Base-by-base conservation (phyloP, 1,140 invertebrate genomes). In the Anastrepha obliqua region DNA sequence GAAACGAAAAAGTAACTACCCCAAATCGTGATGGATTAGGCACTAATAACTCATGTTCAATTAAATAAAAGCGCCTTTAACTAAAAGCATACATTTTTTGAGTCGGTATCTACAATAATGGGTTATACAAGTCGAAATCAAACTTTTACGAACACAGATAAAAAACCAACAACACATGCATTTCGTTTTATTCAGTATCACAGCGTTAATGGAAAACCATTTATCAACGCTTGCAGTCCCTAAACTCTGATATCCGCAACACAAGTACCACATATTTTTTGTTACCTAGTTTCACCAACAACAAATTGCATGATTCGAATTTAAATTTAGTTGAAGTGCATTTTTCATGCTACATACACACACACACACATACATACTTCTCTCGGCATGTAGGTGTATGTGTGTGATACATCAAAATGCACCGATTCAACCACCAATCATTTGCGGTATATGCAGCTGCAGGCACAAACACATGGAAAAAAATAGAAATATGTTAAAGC, bases 311-410 rank as follows among this genome's bases (percentile, higher is more conserved):
- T 13, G 9, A 81, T n/a, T 58, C n/a, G 8, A 58, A 81, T 81
- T 81, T 81, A 81, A 81, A 81, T 81, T 81, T 81, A 55, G 74
- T 81, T 81, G 74, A 81, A 81, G 17, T 81, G 47, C 74, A 81
- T 81, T 29, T 81, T 81, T 81, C 74, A 81, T 81, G n/a, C n/a
- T 29, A 29, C 70, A 70, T 42, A 20, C 39, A 29, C 29, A 29
- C 29, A 29, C 29, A 29, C 29, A 29, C 29, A 29, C 29, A 29
- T 29, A 29, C 29, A 29, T 29, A 29, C 29, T 29, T 29, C 0
- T 0, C 51, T 55, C 11, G 51, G 6, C 51, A 55, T 11, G 29
- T 74, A n/a, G 9, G 9, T 47, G 15, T 42, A 47, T 17, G 67
- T 74, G 15, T 42, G 11, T 11, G 8, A n/a, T 47, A 20, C n/a